Evolutionary conservation across 2,797 vertebrate genomes (phyloP), one percentile per base, ranked within the genome.

Genomic region (Melanogrammus aeglefinus): DNA sequence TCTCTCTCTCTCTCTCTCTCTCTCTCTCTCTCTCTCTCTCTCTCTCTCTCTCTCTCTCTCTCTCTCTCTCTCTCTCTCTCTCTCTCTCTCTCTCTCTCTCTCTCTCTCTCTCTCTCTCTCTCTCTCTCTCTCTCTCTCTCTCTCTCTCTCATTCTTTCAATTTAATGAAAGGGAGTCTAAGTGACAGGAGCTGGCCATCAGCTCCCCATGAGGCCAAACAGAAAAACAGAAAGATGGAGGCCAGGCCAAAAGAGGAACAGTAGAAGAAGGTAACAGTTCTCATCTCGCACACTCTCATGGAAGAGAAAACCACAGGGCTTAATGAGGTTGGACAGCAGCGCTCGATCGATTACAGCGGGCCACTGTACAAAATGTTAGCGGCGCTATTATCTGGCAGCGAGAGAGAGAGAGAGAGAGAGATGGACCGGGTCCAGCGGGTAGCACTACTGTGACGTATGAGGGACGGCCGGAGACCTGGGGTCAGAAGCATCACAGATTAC

Each of bases 101-200:
- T 84, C 69, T 71, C 29, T 31, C 27, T 71, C 2, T 71, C 69
- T 71, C 90, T 79, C 86, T 86, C 84, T 24, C 75, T 69, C 76
- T 35, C 79, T 74, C 38, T 75, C 74, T 73, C 72, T 80, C 29
- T 14, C 44, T 51, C 51, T n/a, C 51, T 57, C 18, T 66, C 57
- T 66, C 57, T 24, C 57, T 24, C 57, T 24, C 57, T 63, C 6
- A 24, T 5, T 79, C 24, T 82, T 83, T 80, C 81, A 83, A 75
- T 81, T 87, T 82, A 88, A 89, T 91, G 87, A 90, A 90, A 89
- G 85, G 87, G 88, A 91, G 86, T 92, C 87, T 86, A 86, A 90
- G 86, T 81, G 86, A 90, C 90, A 88, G 87, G 75, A 72, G 83
- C 79, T 81, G 81, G 85, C 83, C 84, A 83, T 84, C 89, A 86